A percentile compares a stretch with the other conserved stretches of the same genome.
Evolutionary conservation across 2,888 invertebrate species (phyloP).

Genomic region (Synanthedon vespiformis): DNA sequence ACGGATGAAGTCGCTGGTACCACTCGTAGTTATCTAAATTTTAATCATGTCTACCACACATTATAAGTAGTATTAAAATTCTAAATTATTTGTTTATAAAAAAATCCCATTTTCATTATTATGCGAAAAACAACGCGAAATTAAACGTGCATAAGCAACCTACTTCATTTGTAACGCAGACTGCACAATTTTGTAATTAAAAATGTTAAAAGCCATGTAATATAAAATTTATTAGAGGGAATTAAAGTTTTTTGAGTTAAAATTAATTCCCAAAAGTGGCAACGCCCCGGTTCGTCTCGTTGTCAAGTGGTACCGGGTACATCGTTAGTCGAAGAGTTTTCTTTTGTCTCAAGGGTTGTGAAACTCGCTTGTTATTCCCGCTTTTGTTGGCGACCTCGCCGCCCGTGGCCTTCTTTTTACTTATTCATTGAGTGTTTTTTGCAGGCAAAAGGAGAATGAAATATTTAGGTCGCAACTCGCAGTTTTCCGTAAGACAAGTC

Average conservation of each 20-base stretch:
- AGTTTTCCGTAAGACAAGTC: not conserved
- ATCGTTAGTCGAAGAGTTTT: conserved; percentile 50
- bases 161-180: conserved; percentile 1
- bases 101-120: too few relatives aligned
- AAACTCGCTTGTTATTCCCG: conserved; percentile 36
- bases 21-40: too few relatives aligned
- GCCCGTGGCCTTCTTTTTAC: conserved; percentile 39
- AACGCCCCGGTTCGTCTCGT: conserved; percentile 17
- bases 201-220: not conserved
- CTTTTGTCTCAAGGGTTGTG: conserved; percentile 50
- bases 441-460: conserved; percentile 17
- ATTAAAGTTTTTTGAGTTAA: not conserved
- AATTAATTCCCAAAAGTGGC: conserved; percentile 22
- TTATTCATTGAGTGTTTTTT: conserved; percentile 43
- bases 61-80: too few relatives aligned
- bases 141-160: too few relatives aligned
- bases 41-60: too few relatives aligned
- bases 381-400: conserved; percentile 40
- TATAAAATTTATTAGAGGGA: not conserved
- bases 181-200: not conserved
- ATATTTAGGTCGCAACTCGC: conserved; percentile 16
- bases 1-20: too few relatives aligned
- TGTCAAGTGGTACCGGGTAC: conserved; percentile 36
- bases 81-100: too few relatives aligned
- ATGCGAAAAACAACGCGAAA: too few relatives aligned